Evolutionary conservation across 2,797 vertebrate species (phyloP).

Genomic region (Myiothlypis coronata): DNA sequence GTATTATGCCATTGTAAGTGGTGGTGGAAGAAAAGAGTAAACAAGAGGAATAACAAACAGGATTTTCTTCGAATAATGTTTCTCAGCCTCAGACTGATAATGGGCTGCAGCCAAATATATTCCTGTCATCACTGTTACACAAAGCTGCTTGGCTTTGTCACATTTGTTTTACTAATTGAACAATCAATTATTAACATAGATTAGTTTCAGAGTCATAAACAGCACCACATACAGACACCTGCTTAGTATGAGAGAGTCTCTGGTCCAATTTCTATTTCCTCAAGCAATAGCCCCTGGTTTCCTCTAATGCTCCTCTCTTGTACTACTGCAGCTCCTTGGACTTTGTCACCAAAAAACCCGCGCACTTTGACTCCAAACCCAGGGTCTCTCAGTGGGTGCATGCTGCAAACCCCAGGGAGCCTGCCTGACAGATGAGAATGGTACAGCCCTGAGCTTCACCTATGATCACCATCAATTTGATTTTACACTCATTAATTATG

Average conservation of each 20-base stretch:
- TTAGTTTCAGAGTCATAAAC: conserved; percentile 41
- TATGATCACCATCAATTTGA: background rate
- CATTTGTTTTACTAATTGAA: conserved; percentile 77
- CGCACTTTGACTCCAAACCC: background rate
- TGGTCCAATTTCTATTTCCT: background rate
- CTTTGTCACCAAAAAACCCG: background rate
- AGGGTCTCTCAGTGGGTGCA: background rate
- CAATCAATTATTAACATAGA: conserved; percentile 76
- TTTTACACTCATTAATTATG: background rate
- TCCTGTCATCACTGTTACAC: conserved; percentile 53
- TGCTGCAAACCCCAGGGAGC: rapidly evolving
- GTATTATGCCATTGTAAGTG: background rate
- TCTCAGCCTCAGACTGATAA: conserved; percentile 57
- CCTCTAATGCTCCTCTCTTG: background rate
- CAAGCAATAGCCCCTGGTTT: background rate
- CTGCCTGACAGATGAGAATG: background rate
- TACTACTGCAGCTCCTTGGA: background rate
- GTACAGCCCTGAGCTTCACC: background rate
- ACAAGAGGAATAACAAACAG: conserved; percentile 26
- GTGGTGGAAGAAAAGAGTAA: background rate
- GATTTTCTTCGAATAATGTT: conserved; percentile 38
- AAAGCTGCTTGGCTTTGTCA: conserved; percentile 66
- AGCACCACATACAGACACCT: background rate
- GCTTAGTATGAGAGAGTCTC: background rate
- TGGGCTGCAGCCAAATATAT: conserved; percentile 61